Evolutionary conservation across 2,797 vertebrate species (phyloP).

Genomic region (Tiaroga cobitis): DNA sequence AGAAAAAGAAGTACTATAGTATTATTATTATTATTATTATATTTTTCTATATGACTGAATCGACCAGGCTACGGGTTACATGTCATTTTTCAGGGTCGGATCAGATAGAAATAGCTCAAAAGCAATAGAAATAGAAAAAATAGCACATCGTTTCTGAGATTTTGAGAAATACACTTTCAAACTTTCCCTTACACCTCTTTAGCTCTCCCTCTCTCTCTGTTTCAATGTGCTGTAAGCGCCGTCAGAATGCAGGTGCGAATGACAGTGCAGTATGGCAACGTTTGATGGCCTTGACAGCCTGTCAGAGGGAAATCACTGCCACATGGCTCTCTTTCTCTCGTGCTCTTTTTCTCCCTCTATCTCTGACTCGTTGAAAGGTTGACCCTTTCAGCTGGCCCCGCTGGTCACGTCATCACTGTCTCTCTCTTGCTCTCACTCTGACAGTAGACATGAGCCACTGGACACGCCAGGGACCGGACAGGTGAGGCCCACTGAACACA

Average conservation of each 20-base stretch:
- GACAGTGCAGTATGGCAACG: slow-evolving; percentile 71
- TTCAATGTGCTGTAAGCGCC: slow-evolving; percentile 29
- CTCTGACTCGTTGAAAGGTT: slow-evolving; percentile 71
- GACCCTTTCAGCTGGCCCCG: slow-evolving; percentile 78
- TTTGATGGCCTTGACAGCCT: slow-evolving; percentile 79
- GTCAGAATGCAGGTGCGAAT: slow-evolving; percentile 67
- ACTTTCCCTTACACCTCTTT: slow-evolving; percentile 58
- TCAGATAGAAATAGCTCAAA: not conserved
- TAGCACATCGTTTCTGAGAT: not conserved
- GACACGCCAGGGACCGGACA: slow-evolving; percentile 84
- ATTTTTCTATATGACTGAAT: not conserved
- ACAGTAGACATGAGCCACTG: slow-evolving; percentile 83
- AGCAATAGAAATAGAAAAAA: no score
- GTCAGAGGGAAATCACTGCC: slow-evolving; percentile 82
- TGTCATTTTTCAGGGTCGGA: not conserved
- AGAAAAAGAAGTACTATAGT: not conserved
- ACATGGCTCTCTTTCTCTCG: slow-evolving; percentile 69
- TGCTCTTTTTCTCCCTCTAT: slow-evolving; percentile 65
- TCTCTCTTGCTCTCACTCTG: slow-evolving; percentile 82
- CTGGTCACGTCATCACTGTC: slow-evolving; percentile 82
- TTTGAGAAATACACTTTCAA: slow-evolving; percentile 49
- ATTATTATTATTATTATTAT: not conserved
- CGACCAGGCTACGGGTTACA: not conserved
- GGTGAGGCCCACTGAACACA: slow-evolving; percentile 73
- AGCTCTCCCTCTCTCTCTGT: slow-evolving; percentile 33